Conservation (phyloP, 2,113 vertebrate species). For the Astur gentilis region DNA sequence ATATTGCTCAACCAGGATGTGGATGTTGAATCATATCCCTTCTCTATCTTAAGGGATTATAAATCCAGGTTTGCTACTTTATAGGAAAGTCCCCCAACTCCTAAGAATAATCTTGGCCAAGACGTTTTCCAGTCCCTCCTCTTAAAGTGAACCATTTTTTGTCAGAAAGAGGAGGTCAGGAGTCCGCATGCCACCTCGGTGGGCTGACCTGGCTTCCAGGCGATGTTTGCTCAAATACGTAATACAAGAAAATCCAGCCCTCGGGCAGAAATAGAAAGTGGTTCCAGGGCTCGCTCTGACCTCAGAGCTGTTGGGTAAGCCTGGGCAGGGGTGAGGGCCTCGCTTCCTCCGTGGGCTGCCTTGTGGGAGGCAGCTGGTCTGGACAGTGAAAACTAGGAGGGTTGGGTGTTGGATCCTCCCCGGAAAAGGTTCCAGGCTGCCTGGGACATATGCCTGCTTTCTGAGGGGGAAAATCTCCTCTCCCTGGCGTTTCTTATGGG, state of each 20-base stretch:
- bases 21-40: slow-evolving; percentile 43
- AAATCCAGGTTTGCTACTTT: background rate
- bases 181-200: background rate
- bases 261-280: slow-evolving; percentile 7
- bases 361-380: background rate
- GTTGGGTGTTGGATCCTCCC: background rate
- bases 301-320: background rate
- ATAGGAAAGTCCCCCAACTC: background rate
- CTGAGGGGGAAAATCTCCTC: background rate
- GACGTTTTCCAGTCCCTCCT: background rate
- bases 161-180: background rate
- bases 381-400: background rate
- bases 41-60: slow-evolving; percentile 4
- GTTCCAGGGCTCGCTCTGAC: background rate
- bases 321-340: background rate
- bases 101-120: background rate
- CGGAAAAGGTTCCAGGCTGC: background rate
- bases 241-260: background rate
- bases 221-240: background rate
- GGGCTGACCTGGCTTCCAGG: background rate
- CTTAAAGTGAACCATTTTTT: background rate
- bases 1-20: slow-evolving; percentile 44
- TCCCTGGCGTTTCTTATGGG: background rate
- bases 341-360: background rate
- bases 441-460: background rate